Evolutionary conservation across 92 coral and sea anemone species (phyloP).

Genomic region (Siderastrea radians): DNA sequence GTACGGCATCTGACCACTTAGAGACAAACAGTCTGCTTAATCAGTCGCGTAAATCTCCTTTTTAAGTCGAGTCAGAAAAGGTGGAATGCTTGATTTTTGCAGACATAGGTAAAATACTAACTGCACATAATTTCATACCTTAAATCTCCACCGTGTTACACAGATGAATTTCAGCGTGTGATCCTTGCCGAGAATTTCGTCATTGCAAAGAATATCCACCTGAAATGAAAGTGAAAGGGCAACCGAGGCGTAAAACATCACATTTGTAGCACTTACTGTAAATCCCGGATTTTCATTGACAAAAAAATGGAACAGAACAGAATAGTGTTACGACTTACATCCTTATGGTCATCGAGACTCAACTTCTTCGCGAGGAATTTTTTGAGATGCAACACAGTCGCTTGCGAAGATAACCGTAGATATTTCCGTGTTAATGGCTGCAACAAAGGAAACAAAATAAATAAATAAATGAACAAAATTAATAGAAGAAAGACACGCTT

Average conservation of each 20-base stretch:
- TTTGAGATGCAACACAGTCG: slow-evolving; percentile 95
- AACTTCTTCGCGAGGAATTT: slow-evolving; percentile 93
- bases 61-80: too few relatives aligned
- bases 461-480: neutral
- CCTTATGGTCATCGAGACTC: slow-evolving; percentile 83
- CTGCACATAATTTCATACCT: slow-evolving; percentile 48
- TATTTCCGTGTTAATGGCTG: slow-evolving; percentile 94
- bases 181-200: slow-evolving; percentile 96
- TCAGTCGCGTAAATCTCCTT: neutral
- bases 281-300: neutral
- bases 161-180: slow-evolving; percentile 96
- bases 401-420: slow-evolving; percentile 92
- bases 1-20: neutral
- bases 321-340: slow-evolving; percentile 67
- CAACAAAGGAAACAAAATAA: slow-evolving; percentile 2
- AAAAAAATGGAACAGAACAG: neutral
- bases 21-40: too few relatives aligned
- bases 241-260: neutral
- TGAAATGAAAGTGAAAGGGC: slow-evolving; percentile 4
- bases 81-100: neutral
- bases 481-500: neutral
- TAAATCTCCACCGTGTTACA: slow-evolving; percentile 98
- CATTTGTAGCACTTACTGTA: neutral
- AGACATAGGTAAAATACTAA: neutral
- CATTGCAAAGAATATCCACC: slow-evolving; percentile 98